A percentile compares a stretch with the other conserved stretches of the same genome.
Conservation (phyloP, 2,888 invertebrate species). For the Mechanitis messenoides region DNA sequence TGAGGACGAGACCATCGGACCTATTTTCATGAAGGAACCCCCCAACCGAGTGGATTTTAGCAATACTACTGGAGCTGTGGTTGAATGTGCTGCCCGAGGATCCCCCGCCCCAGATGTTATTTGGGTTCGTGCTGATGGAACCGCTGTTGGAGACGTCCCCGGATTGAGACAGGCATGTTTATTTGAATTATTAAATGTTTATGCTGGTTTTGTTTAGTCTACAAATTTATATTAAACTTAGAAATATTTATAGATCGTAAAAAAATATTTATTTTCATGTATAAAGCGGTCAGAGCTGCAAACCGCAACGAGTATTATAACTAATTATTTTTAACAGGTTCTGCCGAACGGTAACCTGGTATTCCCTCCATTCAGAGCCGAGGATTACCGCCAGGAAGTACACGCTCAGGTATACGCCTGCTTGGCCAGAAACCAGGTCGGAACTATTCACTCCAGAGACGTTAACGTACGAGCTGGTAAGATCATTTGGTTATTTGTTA, state of each 20-base stretch:
- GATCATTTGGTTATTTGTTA: conserved; percentile 36
- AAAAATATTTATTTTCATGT: not conserved
- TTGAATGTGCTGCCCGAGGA: conserved; percentile 94
- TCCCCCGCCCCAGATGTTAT: conserved; percentile 94
- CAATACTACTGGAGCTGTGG: conserved; percentile 94
- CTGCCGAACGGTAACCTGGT: conserved; percentile 94
- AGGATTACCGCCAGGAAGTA: conserved; percentile 94
- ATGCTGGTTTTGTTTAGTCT: too few species aligned
- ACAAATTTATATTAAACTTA: not conserved
- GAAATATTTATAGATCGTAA: not conserved
- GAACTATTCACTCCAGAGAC: conserved; percentile 92
- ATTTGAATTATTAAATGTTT: too few species aligned
- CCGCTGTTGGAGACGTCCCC: conserved; percentile 93
- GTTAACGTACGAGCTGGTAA: conserved; percentile 97
- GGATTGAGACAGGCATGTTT: conserved; percentile 85
- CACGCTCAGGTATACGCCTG: conserved; percentile 97
- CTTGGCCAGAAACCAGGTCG: conserved; percentile 91
- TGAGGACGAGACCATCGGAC: conserved; percentile 89
- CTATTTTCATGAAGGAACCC: conserved; percentile 94
- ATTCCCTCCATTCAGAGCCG: conserved; percentile 95
- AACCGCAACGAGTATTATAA: not conserved
- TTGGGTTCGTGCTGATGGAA: conserved; percentile 94
- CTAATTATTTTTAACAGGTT: conserved; percentile 68
- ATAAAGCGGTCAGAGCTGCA: not conserved
- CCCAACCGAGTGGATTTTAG: conserved; percentile 95